Evolutionary conservation across 2,797 vertebrate species (phyloP).

Genomic region (Morus bassanus): DNA sequence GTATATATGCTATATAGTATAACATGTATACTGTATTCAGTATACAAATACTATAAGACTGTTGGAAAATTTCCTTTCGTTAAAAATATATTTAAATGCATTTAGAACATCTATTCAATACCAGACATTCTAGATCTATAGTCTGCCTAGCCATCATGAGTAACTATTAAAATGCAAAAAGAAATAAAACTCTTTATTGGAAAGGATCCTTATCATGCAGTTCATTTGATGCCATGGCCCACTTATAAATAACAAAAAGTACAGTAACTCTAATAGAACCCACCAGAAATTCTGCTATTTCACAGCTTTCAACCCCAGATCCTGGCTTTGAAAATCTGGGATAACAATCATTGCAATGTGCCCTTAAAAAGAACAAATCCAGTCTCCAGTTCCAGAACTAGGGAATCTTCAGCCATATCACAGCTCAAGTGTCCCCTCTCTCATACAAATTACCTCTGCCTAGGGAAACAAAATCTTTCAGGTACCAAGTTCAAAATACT

Average conservation of each 20-base stretch:
- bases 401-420: not conserved
- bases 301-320: not conserved
- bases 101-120: not conserved
- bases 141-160: not conserved
- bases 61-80: not conserved
- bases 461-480: not conserved
- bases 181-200: not conserved
- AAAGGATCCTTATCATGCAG: not conserved
- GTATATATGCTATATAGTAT: no score
- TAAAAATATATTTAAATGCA: not conserved
- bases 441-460: not conserved
- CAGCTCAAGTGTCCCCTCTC: not conserved
- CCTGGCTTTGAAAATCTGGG: not conserved
- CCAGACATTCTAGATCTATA: not conserved
- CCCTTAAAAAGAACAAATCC: not conserved
- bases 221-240: not conserved
- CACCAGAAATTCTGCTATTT: not conserved
- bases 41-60: not conserved
- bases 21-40: no score
- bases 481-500: not conserved
- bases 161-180: not conserved
- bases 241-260: not conserved
- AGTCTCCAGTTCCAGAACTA: not conserved
- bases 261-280: not conserved
- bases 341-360: not conserved